Evolutionary conservation across 1,140 invertebrate species (phyloP).

Genomic region (Heliconius nattereri): DNA sequence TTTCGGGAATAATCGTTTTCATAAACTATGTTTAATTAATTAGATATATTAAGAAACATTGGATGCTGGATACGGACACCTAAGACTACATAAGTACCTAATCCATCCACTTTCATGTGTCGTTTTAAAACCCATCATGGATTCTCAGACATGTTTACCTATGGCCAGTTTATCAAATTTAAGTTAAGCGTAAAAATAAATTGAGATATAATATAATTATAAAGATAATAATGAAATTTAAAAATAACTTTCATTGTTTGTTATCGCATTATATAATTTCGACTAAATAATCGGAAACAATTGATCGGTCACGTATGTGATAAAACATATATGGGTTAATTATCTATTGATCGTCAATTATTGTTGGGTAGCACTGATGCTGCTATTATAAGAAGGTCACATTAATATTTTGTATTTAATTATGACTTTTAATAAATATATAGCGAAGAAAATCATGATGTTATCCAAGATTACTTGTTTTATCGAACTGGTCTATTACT

Average conservation of each 20-base stretch:
- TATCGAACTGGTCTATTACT: no score
- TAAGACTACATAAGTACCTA: no score
- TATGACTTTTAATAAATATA: background rate
- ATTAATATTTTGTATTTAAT: background rate
- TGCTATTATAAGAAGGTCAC: constrained; percentile 1
- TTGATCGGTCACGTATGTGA: constrained; percentile 7
- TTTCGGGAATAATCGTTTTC: no score
- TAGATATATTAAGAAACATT: no score
- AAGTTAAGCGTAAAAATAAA: background rate
- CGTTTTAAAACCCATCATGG: no score
- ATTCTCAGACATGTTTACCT: no score
- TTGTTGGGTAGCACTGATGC: constrained; percentile 5
- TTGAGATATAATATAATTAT: no score
- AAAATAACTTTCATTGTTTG: background rate
- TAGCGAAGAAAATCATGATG: no score
- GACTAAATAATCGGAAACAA: constrained; percentile 2
- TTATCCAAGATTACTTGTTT: no score
- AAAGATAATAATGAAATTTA: background rate
- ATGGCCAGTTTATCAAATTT: background rate
- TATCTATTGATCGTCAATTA: constrained; percentile 8
- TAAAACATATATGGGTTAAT: constrained; percentile 5
- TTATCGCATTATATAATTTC: background rate
- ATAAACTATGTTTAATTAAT: no score
- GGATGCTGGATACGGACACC: no score
- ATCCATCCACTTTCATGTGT: no score